Base-by-base conservation (phyloP, 2,888 invertebrate species). In the Drosophila multiciliata region DNA sequence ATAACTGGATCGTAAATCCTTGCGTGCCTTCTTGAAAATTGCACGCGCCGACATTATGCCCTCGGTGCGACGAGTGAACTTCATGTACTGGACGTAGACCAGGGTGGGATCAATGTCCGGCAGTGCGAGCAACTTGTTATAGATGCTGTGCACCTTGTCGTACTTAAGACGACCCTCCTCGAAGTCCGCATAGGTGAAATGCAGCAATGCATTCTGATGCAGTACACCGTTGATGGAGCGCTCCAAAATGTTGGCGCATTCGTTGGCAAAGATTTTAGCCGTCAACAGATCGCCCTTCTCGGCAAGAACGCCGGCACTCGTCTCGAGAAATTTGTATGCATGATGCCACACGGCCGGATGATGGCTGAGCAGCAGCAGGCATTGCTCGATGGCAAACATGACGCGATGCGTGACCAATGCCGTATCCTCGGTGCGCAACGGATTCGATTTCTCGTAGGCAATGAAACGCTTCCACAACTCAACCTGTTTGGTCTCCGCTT, bases 291-390 rank as follows among this genome's bases (percentile, higher is more conserved):
- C 97, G 93, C 99, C 99, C 93, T 99, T 99, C 93, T 99, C 99
- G 57, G 97, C 96, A 67, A 99, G 94, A 81, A 98, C 95, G 92
- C 98, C 98, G 38, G 98, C 97, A 76, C 98, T 98, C 91, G 98
- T 96, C 92, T 99, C 99, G 54, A 99, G 94, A 94, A 98, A 99
- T 91, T 98, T 97, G 0, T 99, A 99, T 0, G 99, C 99, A 93
- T 99, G 99, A 92, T 98, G 98, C 99, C 99, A 99, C 70, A 99
- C 97, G 78, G 99, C 99, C 0, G 99, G 98, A 93, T 99, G 99
- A 93, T 99, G 99, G 0, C 99, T 98, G 45, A 99, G 94, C 90
- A 99, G 99, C 54, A 99, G 94, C 55, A 99, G 94, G 85, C 99
- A 98, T 93, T 99, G 99, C 91, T 99, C 99, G 77, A 99, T 98